Evolutionary conservation across 2,888 invertebrate species (phyloP).

Genomic region (Cheilosia variabilis): DNA sequence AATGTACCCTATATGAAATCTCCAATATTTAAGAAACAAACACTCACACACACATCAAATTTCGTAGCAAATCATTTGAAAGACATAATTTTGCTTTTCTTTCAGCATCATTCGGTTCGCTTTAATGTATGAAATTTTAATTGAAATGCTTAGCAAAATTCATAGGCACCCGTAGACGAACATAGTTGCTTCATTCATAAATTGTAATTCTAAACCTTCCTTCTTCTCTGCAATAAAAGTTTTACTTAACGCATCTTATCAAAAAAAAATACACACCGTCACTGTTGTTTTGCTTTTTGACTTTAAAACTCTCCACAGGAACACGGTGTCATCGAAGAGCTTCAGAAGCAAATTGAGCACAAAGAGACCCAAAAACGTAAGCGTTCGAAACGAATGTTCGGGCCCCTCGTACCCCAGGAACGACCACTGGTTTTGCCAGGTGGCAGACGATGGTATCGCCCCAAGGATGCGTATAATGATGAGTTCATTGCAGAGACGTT

Average conservation of each 20-base stretch:
- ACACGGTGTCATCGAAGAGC: slow-evolving; percentile 84
- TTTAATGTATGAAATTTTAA: slow-evolving; percentile 56
- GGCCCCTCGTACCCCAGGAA: slow-evolving; percentile 87
- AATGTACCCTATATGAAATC: too few relatives aligned
- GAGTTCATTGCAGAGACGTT: slow-evolving; percentile 94
- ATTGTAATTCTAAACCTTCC: slow-evolving; percentile 12
- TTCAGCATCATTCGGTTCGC: slow-evolving; percentile 70
- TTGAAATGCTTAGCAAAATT: not conserved
- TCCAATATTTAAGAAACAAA: not conserved
- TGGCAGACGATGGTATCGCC: slow-evolving; percentile 91
- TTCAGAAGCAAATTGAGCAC: slow-evolving; percentile 84
- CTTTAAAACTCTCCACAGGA: slow-evolving; percentile 76
- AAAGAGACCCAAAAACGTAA: slow-evolving; percentile 85
- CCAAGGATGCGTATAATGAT: slow-evolving; percentile 95
- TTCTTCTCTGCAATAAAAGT: slow-evolving; percentile 29
- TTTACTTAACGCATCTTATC: not conserved
- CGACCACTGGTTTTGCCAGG: slow-evolving; percentile 91
- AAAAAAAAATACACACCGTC: not conserved
- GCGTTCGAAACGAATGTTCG: slow-evolving; percentile 84
- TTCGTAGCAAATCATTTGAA: slow-evolving; percentile 46
- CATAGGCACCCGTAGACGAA: too few relatives aligned
- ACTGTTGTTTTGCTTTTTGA: slow-evolving; percentile 63
- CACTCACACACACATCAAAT: not conserved
- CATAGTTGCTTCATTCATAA: not conserved
- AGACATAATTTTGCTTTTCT: slow-evolving; percentile 65